Base-by-base conservation (phyloP, 2,113 vertebrate genomes). In the Oxyura jamaicensis region DNA sequence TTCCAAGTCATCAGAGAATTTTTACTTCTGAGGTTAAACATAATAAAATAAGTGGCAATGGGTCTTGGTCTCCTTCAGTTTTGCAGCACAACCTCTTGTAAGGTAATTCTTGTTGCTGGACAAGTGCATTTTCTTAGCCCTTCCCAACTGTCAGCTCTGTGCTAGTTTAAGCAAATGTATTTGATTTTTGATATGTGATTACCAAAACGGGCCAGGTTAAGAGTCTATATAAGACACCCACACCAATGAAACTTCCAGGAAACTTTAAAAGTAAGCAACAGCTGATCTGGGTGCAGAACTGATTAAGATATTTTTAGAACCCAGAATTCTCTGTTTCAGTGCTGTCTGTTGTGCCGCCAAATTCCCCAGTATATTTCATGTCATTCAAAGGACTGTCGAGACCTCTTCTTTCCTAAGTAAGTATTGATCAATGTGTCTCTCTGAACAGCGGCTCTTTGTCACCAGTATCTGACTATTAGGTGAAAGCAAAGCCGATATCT, bases 201-300 rank as follows among this genome's bases (percentile, higher is more conserved):
- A 75, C 28, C 35, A 92, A 82, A 86, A 35, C 1, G 46, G 53
- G 7, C 42, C 79, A 8, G 9, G 9, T 72, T 31, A 79, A 75
- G 26, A 68, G 13, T 13, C 22, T 62, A 1, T 23, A 33, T 72
- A 36, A 83, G 83, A 59, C n/a, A 68, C 11, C 2, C 20, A 73
- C 91, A 84, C 10, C 41, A 82, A 29, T 19, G 13, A 10, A 35
- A 93, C n/a, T 46, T 11, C 25, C 25, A 62, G 78, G 31, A 89
- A 88, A 95, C n/a, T 52, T 91, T 25, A 84, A 68, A 13, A 75
- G 33, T 65, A 81, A 94, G 56, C 53, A 88, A 62, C 53, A 82
- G 77, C 50, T 79, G 86, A 88, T 36, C 14, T 33, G 36, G 44
- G 44, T 41, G 35, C 21, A 81, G 56, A 84, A 78, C 42, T 72